Conservation (phyloP, 2,888 invertebrate genomes). For the Drosophila lutescens region DNA sequence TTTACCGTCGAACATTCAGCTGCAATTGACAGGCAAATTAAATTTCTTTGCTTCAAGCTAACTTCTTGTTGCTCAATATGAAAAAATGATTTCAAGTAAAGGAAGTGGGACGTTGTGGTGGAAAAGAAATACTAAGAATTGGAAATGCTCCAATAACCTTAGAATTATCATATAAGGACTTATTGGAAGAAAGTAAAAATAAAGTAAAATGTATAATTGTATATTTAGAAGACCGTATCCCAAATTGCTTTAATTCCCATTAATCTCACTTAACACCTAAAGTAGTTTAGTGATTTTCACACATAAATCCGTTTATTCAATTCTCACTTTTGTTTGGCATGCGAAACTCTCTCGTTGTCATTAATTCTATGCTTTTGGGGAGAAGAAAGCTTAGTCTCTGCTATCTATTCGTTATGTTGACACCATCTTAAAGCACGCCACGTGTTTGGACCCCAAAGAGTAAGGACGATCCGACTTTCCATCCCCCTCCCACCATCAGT, state of each 20-base stretch:
- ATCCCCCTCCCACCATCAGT: slow-evolving; percentile 22
- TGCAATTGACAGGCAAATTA: neutral
- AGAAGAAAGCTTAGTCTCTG: neutral
- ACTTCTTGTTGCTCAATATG: neutral
- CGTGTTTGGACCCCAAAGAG: slow-evolving; percentile 15
- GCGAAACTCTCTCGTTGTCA: neutral
- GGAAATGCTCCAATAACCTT: no score
- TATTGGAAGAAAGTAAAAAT: no score
- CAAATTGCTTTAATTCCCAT: no score
- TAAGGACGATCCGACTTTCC: neutral
- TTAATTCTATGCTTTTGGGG: slow-evolving; percentile 1
- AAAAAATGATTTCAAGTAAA: neutral
- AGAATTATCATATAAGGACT: no score
- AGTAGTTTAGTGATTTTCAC: neutral
- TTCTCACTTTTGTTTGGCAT: neutral
- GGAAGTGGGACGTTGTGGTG: no score
- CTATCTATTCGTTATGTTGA: slow-evolving; percentile 13
- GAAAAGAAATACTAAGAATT: neutral
- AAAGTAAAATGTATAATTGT: no score
- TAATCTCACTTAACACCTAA: neutral
- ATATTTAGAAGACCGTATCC: no score
- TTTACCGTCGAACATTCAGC: neutral
- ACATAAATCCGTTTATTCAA: neutral
- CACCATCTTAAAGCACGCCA: slow-evolving; percentile 5
- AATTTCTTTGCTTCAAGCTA: neutral